Percentiles rank a stretch among this genome's conserved stretches.
phyloP scores from a whole-genome alignment of 2,113 vertebrate genomes.

The Tinamus guttatus region DNA sequence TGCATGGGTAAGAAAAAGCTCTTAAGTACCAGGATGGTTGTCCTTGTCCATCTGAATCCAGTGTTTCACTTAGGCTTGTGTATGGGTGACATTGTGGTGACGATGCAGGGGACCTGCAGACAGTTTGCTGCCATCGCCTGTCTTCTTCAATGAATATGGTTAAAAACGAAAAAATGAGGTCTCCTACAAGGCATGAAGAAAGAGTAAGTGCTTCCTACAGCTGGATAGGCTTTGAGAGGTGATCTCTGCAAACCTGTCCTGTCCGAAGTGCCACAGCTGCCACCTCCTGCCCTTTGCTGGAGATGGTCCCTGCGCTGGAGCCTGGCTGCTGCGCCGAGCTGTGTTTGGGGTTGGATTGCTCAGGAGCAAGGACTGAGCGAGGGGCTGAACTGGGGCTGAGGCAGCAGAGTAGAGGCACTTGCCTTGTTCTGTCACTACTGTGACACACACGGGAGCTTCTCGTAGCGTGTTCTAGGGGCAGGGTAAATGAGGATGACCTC shows the following conservation, averaged over 20 bases:
- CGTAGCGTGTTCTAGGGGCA: neutral
- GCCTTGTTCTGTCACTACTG: neutral
- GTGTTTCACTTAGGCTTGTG: neutral
- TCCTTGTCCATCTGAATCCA: neutral
- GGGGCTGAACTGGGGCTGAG: too few species aligned
- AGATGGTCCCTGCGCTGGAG: accelerated
- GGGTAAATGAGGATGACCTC: neutral
- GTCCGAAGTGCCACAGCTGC: neutral
- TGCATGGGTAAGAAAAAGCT: neutral
- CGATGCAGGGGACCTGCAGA: neutral
- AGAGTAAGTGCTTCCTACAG: neutral
- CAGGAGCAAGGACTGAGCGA: neutral
- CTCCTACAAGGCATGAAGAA: neutral
- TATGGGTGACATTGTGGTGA: neutral
- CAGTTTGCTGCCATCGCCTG: neutral
- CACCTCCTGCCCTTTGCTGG: neutral
- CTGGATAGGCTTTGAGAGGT: neutral
- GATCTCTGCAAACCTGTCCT: neutral
- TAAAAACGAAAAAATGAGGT: neutral
- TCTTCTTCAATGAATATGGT: neutral
- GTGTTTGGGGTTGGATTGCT: neutral
- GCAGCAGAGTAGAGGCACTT: neutral
- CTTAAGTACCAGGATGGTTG: neutral
- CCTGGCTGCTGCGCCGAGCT: neutral
- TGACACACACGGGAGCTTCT: accelerated